Base-by-base conservation (phyloP, 2,113 vertebrate species). In the Pangasianodon gigas region DNA sequence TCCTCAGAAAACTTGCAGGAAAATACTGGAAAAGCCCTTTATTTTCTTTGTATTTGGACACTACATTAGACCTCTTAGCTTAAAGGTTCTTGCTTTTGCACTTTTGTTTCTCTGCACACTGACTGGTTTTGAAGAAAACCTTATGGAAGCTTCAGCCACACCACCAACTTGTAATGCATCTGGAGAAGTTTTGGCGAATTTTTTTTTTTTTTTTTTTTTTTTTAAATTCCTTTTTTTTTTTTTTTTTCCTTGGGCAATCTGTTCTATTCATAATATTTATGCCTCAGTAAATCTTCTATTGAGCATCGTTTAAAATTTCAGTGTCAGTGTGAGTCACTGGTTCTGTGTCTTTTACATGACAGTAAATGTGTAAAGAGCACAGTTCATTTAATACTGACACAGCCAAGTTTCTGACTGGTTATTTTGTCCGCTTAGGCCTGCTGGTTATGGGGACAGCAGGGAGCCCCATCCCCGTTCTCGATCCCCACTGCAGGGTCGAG, bases 401-500 rank as follows among this genome's bases (percentile, higher is more conserved):
- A 54, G 37, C 10, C 14, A 37, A 14, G 48, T 26, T 60, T 41
- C 58, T 86, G 24, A 91, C 75, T 88, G 26, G 19, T 48, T 24
- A 1, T 74, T 90, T 88, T 90, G 79, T 90, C 84, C 29, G 89
- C 91, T 65, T 90, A 97, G 96, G 93, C 91, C 90, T 37, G 81
- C 89, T 0, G 88, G 92, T 44, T 96, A 95, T 84, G 95, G 93
- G 26, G 95, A 96, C 2, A 83, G 90, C 92, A 95, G 96, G 87
- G 96, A 96, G 0, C 79, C 92, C 6, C 94, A 95, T 0, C 93
- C 94, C 24, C 96, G 96, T 13, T 96, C 96, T 56, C 96, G 96
- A 32, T 97, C 96, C 7, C 96, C 96, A 0, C 0, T 94, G 65
- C 97, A 97, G 85, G 96, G 96, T 8, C 93, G 98, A 85, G 95